These are phyloP conservation scores for Entomyzon cyanotis DNA, from an alignment of 2,113 vertebrate genomes.

Conservation along the genomic window DNA sequence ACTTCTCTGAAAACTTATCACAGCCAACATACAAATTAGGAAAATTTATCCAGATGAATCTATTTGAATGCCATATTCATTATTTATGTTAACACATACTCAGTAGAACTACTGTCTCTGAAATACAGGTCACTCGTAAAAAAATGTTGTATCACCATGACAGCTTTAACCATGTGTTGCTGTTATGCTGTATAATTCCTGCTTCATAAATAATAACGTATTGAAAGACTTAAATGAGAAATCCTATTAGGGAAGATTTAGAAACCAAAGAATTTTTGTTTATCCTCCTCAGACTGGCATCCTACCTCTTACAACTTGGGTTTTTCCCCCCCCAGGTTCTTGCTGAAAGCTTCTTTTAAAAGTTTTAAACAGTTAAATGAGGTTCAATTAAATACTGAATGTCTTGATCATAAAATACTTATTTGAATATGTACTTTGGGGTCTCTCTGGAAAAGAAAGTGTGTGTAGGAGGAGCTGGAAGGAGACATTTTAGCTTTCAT, in stretches of 20 bases:
- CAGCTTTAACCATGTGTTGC: constrained; percentile 30
- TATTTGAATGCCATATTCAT: not conserved
- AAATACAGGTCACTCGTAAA: constrained; percentile 30
- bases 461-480: constrained; percentile 19
- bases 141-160: not conserved
- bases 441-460: not conserved
- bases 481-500: constrained; percentile 12
- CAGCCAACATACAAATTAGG: constrained; percentile 34
- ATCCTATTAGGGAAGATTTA: constrained; percentile 23
- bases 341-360: constrained; percentile 10
- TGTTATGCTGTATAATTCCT: constrained; percentile 41
- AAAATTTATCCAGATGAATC: constrained; percentile 24
- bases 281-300: constrained; percentile 15
- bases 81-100: constrained; percentile 4
- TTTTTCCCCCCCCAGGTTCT: not conserved
- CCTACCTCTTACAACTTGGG: not conserved
- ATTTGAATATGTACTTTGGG: constrained; percentile 11
- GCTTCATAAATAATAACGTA: constrained; percentile 52
- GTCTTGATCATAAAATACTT: constrained; percentile 29
- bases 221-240: constrained; percentile 29
- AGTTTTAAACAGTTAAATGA: constrained; percentile 53
- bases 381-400: constrained; percentile 35
- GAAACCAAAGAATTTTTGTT: constrained; percentile 33
- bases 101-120: not conserved
- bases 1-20: constrained; percentile 54